Evolutionary conservation across 1,140 invertebrate species (phyloP).

Genomic region (Helicorthomorpha holstii): DNA sequence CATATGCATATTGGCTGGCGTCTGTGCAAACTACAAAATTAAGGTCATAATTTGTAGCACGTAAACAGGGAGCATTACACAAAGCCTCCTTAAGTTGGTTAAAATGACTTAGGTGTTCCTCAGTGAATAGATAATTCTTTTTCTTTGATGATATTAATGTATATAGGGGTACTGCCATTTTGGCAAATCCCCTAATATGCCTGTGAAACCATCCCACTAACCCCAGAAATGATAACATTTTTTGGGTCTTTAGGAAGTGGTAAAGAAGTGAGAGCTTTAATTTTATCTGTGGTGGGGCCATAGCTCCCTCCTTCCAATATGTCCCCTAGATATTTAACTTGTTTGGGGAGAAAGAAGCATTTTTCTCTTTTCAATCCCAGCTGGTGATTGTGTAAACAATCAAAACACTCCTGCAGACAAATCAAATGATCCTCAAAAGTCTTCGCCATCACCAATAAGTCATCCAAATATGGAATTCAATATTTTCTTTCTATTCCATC

Average conservation of each 20-base stretch:
- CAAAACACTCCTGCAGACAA: background rate
- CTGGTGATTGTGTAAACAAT: background rate
- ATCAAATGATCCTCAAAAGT: conserved; percentile 1
- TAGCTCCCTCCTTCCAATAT: background rate
- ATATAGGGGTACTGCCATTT: conserved; percentile 12
- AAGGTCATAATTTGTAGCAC: background rate
- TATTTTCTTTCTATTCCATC: background rate
- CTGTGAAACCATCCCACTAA: conserved; percentile 21
- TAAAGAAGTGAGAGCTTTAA: conserved; percentile 4
- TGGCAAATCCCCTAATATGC: conserved; percentile 17
- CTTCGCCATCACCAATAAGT: conserved; percentile 6
- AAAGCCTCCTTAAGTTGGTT: background rate
- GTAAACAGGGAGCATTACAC: background rate
- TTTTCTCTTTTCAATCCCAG: conserved; percentile 7
- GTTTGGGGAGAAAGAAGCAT: conserved; percentile 1
- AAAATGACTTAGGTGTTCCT: background rate
- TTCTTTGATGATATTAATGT: conserved; percentile 1
- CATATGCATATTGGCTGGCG: background rate
- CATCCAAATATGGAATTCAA: conserved; percentile 4
- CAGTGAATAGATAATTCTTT: background rate
- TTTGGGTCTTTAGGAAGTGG: conserved; percentile 9
- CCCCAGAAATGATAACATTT: conserved; percentile 18
- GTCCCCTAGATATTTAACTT: conserved; percentile 7
- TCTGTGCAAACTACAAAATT: background rate
- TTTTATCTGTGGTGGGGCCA: conserved; percentile 2